phyloP scores from a whole-genome alignment of 2,797 vertebrate genomes.

The Amniataba percoides region DNA sequence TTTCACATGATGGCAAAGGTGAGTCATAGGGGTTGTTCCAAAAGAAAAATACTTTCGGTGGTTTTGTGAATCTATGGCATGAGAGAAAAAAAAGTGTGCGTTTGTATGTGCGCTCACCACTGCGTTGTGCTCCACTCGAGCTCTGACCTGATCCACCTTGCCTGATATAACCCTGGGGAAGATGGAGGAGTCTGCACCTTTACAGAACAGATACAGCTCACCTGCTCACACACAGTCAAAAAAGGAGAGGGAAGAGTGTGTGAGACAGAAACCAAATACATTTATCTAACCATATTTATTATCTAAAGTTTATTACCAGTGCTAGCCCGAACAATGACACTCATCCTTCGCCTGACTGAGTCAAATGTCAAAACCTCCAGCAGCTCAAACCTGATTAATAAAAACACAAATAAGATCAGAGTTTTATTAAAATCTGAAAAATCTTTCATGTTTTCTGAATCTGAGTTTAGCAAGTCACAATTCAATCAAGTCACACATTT shows the following conservation, averaged over 20 bases:
- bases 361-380: slow-evolving; percentile 95
- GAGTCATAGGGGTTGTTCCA: slow-evolving; percentile 10
- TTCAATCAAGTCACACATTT: no score
- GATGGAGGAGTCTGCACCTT: slow-evolving; percentile 97
- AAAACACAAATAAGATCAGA: background rate
- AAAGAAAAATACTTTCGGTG: background rate
- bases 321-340: slow-evolving; percentile 91
- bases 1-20: background rate
- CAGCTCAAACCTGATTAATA: slow-evolving; percentile 89
- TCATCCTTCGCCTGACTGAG: slow-evolving; percentile 96
- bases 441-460: background rate
- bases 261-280: background rate
- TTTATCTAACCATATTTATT: background rate
- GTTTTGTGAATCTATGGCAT: background rate
- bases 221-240: slow-evolving; percentile 76
- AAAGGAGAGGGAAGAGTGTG: background rate
- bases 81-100: background rate
- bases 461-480: background rate
- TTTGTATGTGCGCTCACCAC: slow-evolving; percentile 89
- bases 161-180: slow-evolving; percentile 95
- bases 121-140: slow-evolving; percentile 94
- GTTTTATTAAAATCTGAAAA: background rate
- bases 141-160: slow-evolving; percentile 92
- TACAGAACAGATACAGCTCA: slow-evolving; percentile 94
- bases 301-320: slow-evolving; percentile 83